Evolutionary conservation across 2,113 vertebrate genomes (phyloP), one percentile per base, ranked within the genome.

Genomic region (Otocyon megalotis): DNA sequence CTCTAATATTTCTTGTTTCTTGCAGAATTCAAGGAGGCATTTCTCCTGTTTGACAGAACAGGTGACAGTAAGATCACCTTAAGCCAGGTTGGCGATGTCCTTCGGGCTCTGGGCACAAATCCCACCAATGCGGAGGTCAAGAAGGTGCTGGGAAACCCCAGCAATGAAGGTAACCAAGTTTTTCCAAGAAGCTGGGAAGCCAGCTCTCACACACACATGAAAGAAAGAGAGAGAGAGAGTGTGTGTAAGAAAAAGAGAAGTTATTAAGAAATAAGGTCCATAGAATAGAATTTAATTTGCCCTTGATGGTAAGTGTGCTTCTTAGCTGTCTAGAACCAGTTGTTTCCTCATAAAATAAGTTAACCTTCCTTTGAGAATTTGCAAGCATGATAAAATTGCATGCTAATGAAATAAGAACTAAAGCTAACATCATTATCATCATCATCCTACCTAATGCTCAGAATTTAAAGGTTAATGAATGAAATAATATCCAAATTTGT

Each of bases 21-120:
- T 98, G 48, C 99, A 99, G 99, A 99, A 95, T 99, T 99, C 99
- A 99, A 99, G 99, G 99, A 99, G 98, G 99, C 99, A 11, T 99
- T 99, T 96, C 99, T 99, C 98, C 99, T 99, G 98, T 99, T 99
- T 91, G 99, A 99, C 99, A 99, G 99, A 99, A 99, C 99, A 89
- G 99, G 99, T 69, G 99, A 99, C 95, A 97, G 50, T 98, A 99
- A 99, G 98, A 99, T 99, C 98, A 99, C 99, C 95, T 99, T 96
- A 98, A 99, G 97, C 98, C 99, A 99, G 98, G 99, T 99, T 58
- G 99, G 99, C 0, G 99, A 99, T 93, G 99, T 99, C 97, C 98
- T 99, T 98, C 99, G 99, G 17, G 99, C 99, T 0, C 99, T 99
- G 97, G 99, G 99, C 95, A 99, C 99, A 98, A 99, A 99, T 98